These are phyloP conservation scores for Hemithea aestivaria DNA, from an alignment of 2,888 invertebrate genomes.

Conservation along the genomic window DNA sequence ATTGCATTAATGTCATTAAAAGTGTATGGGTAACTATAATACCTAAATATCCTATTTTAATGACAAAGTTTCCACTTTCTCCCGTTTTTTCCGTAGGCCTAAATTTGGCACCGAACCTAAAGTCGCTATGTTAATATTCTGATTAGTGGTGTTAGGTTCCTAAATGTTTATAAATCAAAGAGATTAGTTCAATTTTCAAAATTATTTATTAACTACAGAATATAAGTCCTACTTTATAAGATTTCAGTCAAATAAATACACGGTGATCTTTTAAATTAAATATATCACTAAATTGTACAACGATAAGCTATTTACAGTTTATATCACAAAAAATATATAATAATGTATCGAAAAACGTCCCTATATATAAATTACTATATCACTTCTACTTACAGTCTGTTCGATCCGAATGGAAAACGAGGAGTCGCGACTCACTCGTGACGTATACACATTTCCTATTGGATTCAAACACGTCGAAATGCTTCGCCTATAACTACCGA, in stretches of 20 bases:
- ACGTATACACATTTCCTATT: constrained; percentile 29
- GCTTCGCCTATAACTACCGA: constrained; percentile 48
- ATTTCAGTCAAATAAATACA: constrained; percentile 80
- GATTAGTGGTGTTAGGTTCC: constrained; percentile 9
- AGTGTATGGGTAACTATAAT: too few species aligned
- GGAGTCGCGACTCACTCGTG: constrained; percentile 32
- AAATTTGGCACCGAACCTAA: not conserved
- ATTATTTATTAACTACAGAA: constrained; percentile 66
- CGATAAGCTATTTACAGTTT: constrained; percentile 74
- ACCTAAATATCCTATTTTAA: too few species aligned
- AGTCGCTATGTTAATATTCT: not conserved
- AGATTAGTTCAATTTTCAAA: constrained; percentile 45
- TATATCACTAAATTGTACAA: constrained; percentile 79
- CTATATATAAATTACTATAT: constrained; percentile 52
- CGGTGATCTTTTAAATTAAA: constrained; percentile 69
- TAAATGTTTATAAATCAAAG: constrained; percentile 45
- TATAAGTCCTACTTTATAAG: constrained; percentile 66
- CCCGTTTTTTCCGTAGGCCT: constrained; percentile 3
- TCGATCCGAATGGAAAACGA: constrained; percentile 60
- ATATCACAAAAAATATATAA: constrained; percentile 71
- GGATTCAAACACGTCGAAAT: constrained; percentile 45
- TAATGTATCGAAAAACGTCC: constrained; percentile 48
- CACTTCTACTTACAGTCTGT: constrained; percentile 76
- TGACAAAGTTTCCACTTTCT: too few species aligned
- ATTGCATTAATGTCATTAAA: too few species aligned